Conservation (phyloP, 2,113 vertebrate species). For the Gracilinanus agilis region DNA sequence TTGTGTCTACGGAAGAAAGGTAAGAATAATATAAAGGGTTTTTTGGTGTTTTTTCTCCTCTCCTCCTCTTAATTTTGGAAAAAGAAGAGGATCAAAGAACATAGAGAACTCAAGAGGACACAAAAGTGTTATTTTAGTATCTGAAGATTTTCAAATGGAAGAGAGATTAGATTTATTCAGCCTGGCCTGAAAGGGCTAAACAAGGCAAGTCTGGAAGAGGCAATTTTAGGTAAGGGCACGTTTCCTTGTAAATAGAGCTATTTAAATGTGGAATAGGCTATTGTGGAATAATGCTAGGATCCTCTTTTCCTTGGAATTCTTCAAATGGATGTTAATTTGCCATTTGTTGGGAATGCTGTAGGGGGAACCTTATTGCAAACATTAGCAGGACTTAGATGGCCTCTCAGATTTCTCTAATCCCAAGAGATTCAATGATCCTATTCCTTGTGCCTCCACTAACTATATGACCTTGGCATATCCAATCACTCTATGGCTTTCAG, state of each 20-base stretch:
- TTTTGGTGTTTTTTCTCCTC: background rate
- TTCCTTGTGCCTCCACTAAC: background rate
- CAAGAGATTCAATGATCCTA: background rate
- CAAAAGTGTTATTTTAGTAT: background rate
- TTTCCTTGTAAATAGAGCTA: background rate
- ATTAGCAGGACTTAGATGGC: background rate
- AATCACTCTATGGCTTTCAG: background rate
- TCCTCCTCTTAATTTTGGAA: background rate
- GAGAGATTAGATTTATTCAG: background rate
- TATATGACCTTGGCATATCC: background rate
- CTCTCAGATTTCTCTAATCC: background rate
- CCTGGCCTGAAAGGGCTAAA: background rate
- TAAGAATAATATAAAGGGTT: background rate
- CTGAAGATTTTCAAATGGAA: background rate
- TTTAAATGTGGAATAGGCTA: background rate
- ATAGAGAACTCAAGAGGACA: background rate
- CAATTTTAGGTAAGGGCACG: background rate
- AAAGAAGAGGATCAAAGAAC: background rate
- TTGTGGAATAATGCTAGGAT: background rate
- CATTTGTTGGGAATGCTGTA: background rate
- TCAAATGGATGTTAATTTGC: background rate
- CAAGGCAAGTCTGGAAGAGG: background rate
- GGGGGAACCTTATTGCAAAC: background rate
- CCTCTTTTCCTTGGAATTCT: background rate
- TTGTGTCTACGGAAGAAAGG: background rate